Conservation (phyloP, 1,140 invertebrate genomes). For the Chionoecetes opilio region DNA sequence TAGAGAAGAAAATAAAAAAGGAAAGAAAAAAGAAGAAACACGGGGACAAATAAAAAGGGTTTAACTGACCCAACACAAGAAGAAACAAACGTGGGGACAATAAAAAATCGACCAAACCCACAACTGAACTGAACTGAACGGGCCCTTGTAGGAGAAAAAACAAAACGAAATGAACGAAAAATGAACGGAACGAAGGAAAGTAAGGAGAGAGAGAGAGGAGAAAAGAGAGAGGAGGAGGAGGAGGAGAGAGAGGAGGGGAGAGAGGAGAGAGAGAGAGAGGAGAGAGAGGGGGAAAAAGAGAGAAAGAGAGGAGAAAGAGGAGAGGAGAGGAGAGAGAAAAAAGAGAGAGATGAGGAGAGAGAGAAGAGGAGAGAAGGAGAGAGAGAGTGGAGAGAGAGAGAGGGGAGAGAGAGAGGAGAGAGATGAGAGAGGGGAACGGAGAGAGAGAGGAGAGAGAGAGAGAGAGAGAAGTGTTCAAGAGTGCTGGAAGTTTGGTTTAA, state of each 20-base stretch:
- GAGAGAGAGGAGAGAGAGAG: neutral
- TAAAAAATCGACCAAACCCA: too few species aligned
- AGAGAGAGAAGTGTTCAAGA: neutral
- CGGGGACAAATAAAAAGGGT: too few species aligned
- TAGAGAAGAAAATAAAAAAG: neutral
- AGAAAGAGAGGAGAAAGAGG: neutral
- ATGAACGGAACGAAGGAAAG: too few species aligned
- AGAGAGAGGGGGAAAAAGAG: neutral
- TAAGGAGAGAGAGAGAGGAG: neutral
- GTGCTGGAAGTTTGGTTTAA: too few species aligned
- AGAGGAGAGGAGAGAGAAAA: neutral
- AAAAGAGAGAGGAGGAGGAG: neutral
- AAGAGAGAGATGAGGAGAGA: neutral
- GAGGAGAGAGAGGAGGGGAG: neutral
- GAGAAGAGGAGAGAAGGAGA: neutral
- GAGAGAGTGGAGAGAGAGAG: neutral
- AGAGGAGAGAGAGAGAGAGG: neutral
- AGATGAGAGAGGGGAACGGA: neutral
- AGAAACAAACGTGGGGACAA: too few species aligned
- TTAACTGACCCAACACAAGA: too few species aligned
- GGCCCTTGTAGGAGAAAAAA: too few species aligned
- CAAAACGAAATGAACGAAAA: too few species aligned
- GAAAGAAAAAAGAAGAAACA: neutral
- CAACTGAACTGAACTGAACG: too few species aligned
- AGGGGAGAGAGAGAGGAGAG: neutral